phyloP scores from a whole-genome alignment of 30 jellyfish, hydroid and myxozoan genomes.

The Chrysaora quinquecirrha region DNA sequence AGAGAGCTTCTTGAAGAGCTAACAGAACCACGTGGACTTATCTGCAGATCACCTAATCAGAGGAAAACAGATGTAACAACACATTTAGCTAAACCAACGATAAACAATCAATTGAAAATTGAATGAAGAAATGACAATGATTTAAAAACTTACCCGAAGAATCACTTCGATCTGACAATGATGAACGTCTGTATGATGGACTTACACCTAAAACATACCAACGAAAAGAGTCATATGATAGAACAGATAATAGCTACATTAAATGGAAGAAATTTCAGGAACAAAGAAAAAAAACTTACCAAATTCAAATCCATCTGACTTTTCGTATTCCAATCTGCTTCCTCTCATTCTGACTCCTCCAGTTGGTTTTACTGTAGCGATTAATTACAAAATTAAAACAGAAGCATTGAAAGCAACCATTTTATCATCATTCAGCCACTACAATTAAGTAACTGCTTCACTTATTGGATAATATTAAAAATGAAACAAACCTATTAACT shows the following conservation, averaged over 20 bases:
- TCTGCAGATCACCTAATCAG: constrained; percentile 23
- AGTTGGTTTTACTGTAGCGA: constrained; percentile 55
- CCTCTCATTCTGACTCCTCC: constrained; percentile 43
- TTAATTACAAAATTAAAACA: too few species aligned
- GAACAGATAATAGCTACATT: too few species aligned
- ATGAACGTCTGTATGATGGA: constrained; percentile 12
- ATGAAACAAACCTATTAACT: too few species aligned
- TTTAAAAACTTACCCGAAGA: constrained; percentile 39
- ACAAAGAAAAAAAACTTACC: constrained; percentile 32
- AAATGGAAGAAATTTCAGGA: too few species aligned
- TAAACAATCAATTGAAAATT: background rate
- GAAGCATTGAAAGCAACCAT: too few species aligned
- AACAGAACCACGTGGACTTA: constrained; percentile 54
- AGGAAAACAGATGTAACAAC: background rate
- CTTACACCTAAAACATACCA: constrained; percentile 1
- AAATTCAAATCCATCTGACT: constrained; percentile 28
- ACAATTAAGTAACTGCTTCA: too few species aligned
- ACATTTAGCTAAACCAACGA: background rate
- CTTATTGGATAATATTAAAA: too few species aligned
- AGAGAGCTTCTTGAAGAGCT: constrained; percentile 64
- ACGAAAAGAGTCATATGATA: too few species aligned
- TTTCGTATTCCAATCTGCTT: background rate
- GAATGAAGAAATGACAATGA: background rate
- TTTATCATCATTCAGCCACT: too few species aligned
- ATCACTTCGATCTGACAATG: constrained; percentile 66